Evolutionary conservation across 2,888 invertebrate genomes (phyloP), one percentile per base, ranked within the genome.

Genomic region (Sicus ferrugineus): DNA sequence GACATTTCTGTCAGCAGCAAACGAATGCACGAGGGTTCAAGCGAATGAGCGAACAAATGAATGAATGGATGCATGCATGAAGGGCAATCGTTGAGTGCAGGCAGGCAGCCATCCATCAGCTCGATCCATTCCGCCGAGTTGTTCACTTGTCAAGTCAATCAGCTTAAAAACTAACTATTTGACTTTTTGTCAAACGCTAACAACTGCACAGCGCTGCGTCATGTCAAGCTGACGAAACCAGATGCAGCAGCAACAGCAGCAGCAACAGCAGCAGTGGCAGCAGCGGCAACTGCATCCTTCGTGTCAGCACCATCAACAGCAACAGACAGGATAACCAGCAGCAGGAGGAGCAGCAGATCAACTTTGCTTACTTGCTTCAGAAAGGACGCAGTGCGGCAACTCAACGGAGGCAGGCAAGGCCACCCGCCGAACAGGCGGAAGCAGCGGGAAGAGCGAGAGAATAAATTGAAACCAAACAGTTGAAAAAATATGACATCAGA

Each of bases 191-290:
- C 68, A 62, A 62, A 54, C 42, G 62, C 42, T 42, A 66, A 28
- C 54, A 34, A 38, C 34, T 19, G 23, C 6, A 31, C 19, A 19
- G 7, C 19, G 16, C 5, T 52, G 21, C 16, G n/a, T 52, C 21
- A 52, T 52, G 52, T 52, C 52, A 52, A n/a, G 14, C 23, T 52
- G 52, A 52, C 52, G 19, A 52, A 52, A 42, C 16, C 9, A 42
- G 14, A 42, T 14, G 9, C 14, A 42, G 72, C 74, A 77, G 75
- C 78, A 77, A 16, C 42, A 16, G 11, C 42, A 42, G 42, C 42
- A 3, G 16, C 52, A 52, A 48, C 48, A 48, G 16, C 48, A 2
- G 28, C 16, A 56, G 28, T 2, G 30, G 14, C 11, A 26, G 16
- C 28, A 28, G 2, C 14, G 23, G 7, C 19, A 19, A 11, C 16